Evolutionary conservation across 2,888 invertebrate genomes (phyloP).

Genomic region (Encarsia formosa): DNA sequence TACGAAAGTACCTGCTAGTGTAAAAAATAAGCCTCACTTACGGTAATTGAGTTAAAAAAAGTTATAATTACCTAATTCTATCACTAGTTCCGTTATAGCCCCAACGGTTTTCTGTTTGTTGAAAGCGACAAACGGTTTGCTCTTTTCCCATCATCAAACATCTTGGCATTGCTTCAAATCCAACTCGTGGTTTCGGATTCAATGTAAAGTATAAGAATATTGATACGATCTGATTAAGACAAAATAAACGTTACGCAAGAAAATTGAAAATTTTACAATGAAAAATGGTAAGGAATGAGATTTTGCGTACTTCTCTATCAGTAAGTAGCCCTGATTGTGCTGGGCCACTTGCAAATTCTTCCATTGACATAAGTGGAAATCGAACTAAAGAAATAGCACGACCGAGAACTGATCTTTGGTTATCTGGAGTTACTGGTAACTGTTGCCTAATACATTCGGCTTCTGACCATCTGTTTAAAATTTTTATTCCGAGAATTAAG

Average conservation of each 20-base stretch:
- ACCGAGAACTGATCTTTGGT: constrained; percentile 67
- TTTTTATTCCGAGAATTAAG: not conserved
- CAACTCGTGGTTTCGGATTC: constrained; percentile 72
- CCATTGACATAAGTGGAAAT: constrained; percentile 80
- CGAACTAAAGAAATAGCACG: constrained; percentile 69
- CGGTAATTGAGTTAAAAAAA: too few relatives aligned
- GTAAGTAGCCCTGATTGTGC: constrained; percentile 72
- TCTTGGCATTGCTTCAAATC: constrained; percentile 67
- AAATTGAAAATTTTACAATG: constrained; percentile 8
- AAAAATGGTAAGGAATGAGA: not conserved
- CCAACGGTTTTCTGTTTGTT: constrained; percentile 71
- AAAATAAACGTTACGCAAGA: not conserved
- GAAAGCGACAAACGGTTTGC: constrained; percentile 68
- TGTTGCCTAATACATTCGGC: constrained; percentile 69
- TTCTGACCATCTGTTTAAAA: constrained; percentile 63
- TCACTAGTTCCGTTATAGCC: constrained; percentile 81
- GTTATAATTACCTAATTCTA: constrained; percentile 66
- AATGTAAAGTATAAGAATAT: constrained; percentile 68
- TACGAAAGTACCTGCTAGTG: too few relatives aligned
- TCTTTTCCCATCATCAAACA: constrained; percentile 78
- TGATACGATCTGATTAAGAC: constrained; percentile 60
- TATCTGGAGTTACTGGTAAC: constrained; percentile 62
- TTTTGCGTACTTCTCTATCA: constrained; percentile 59
- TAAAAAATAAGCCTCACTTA: too few relatives aligned
- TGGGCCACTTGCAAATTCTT: constrained; percentile 76